phyloP scores from a whole-genome alignment of 2,797 vertebrate genomes.

The Lepus oiostolus region DNA sequence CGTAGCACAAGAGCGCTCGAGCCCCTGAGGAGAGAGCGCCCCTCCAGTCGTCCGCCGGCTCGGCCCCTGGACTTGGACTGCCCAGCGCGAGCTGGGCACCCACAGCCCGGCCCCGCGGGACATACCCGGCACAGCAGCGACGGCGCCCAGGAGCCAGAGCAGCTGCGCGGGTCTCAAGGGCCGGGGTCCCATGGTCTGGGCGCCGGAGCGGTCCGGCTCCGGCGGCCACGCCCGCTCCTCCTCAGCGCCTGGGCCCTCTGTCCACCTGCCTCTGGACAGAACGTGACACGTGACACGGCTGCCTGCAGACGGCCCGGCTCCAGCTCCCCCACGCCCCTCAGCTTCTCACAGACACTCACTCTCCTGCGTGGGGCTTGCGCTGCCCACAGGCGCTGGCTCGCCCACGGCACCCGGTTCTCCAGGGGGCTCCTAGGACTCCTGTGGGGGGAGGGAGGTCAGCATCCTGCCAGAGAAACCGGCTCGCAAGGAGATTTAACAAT shows the following conservation, averaged over 20 bases:
- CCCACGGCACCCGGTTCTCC: slow-evolving; percentile 7
- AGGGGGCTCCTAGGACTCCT: not conserved
- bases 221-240: slow-evolving; percentile 28
- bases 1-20: slow-evolving; percentile 79
- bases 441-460: not conserved
- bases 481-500: slow-evolving; percentile 2
- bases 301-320: slow-evolving; percentile 18
- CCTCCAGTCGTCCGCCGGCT: slow-evolving; percentile 2
- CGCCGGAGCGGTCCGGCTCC: no score
- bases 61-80: not conserved
- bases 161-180: slow-evolving; percentile 55
- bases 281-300: not conserved
- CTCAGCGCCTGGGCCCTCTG: slow-evolving; percentile 30
- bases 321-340: not conserved
- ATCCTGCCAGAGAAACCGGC: not conserved
- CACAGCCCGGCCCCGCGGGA: slow-evolving; percentile 15
- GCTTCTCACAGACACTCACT: slow-evolving; percentile 7
- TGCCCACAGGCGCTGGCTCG: not conserved
- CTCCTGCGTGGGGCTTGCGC: not conserved
- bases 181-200: slow-evolving; percentile 67
- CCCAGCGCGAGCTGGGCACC: not conserved
- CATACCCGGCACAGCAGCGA: slow-evolving; percentile 76
- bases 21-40: slow-evolving; percentile 62
- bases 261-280: slow-evolving; percentile 38
- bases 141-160: slow-evolving; percentile 74